Evolutionary conservation across 2,113 vertebrate species (phyloP).

Genomic region (Speoplatyrhinus poulsoni): DNA sequence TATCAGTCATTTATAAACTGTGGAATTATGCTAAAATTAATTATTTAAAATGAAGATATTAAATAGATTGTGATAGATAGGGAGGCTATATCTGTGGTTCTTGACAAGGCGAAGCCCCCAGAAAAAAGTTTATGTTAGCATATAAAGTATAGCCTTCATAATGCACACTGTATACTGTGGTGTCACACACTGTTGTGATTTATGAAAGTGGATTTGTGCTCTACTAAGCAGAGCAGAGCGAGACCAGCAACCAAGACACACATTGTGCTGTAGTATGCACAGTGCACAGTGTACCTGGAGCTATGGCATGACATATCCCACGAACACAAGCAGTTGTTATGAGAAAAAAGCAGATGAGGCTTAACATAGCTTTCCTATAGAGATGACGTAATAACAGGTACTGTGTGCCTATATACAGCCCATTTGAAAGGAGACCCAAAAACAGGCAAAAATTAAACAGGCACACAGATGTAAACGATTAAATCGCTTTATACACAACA

Average conservation of each 20-base stretch:
- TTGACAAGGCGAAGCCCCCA: too few species aligned
- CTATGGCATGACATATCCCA: background rate
- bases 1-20: background rate
- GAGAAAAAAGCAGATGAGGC: constrained; percentile 1
- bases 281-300: background rate
- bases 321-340: constrained; percentile 20
- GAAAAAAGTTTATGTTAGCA: too few species aligned
- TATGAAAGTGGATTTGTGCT: too few species aligned
- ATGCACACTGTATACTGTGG: too few species aligned
- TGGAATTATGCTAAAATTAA: background rate
- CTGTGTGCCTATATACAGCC: background rate
- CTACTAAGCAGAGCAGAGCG: too few species aligned
- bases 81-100: too few species aligned
- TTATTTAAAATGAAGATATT: background rate
- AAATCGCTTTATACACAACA: background rate
- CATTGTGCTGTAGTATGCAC: background rate
- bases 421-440: background rate
- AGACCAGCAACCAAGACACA: background rate
- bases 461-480: constrained; percentile 31
- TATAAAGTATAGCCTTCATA: too few species aligned
- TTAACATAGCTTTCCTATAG: background rate
- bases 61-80: too few species aligned
- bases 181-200: too few species aligned
- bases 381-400: constrained; percentile 21
- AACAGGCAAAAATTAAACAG: constrained; percentile 12